A percentile compares a stretch with the other conserved stretches of the same genome.
Conservation (phyloP, 2,888 invertebrate species). For the Formica aserva region DNA sequence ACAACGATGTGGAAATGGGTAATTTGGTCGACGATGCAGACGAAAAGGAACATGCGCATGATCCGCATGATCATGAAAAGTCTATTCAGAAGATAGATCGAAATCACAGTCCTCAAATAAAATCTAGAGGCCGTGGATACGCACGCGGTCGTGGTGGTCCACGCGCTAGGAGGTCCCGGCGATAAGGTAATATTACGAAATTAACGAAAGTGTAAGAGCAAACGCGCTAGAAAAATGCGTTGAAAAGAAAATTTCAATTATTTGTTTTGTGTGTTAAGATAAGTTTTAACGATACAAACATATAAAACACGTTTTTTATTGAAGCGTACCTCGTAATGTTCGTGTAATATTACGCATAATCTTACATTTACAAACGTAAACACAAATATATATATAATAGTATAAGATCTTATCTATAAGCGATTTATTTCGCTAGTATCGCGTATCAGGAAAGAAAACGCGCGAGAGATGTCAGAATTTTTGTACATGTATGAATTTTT, state of each 20-base stretch:
- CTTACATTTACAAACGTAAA: slow-evolving; percentile 13
- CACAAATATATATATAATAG: background rate
- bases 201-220: slow-evolving; percentile 2
- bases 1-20: slow-evolving; percentile 78
- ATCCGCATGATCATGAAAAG: slow-evolving; percentile 55
- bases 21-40: slow-evolving; percentile 81
- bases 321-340: slow-evolving; percentile 12
- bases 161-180: slow-evolving; percentile 83
- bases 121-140: slow-evolving; percentile 78
- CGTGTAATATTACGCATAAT: slow-evolving; percentile 12
- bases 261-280: slow-evolving; percentile 22
- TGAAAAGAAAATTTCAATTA: background rate
- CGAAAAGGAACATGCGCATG: slow-evolving; percentile 73
- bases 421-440: slow-evolving; percentile 9
- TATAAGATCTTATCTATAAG: slow-evolving; percentile 14
- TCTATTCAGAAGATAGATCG: slow-evolving; percentile 61
- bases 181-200: slow-evolving; percentile 74
- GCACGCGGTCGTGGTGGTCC: slow-evolving; percentile 76
- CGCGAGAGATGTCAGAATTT: background rate
- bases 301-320: slow-evolving; percentile 31
- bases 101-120: slow-evolving; percentile 62
- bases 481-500: slow-evolving; percentile 14
- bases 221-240: background rate
- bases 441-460: background rate
- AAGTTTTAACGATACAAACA: slow-evolving; percentile 18